A percentile compares a stretch with the other conserved stretches of the same genome.
Evolutionary conservation across 2,797 vertebrate genomes (phyloP).

Genomic region (Diplodus puntazzo): DNA sequence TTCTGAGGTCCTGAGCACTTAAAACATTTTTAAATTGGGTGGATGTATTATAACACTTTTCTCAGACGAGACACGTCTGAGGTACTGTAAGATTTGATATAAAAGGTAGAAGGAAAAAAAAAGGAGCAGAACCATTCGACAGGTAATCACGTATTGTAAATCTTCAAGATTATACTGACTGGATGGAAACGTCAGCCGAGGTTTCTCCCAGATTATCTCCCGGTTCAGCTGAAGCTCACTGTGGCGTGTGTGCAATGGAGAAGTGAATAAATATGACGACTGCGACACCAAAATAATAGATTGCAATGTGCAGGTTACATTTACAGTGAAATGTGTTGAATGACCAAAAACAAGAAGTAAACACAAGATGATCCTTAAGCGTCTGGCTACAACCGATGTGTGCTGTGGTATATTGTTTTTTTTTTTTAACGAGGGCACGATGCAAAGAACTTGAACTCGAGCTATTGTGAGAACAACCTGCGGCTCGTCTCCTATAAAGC

Average conservation of each 20-base stretch:
- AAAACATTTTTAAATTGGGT: not conserved
- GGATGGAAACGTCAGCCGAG: not conserved
- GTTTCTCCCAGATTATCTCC: slow-evolving; percentile 4
- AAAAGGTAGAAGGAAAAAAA: not conserved
- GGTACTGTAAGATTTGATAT: slow-evolving; percentile 1
- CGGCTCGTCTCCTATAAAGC: slow-evolving; percentile 13
- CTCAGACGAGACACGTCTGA: not conserved
- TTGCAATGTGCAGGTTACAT: not conserved
- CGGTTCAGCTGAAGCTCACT: not conserved
- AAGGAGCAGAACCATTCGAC: not conserved
- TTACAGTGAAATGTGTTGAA: slow-evolving; percentile 15
- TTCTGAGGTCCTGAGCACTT: not conserved
- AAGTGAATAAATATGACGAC: slow-evolving; percentile 1
- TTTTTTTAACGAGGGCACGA: not conserved
- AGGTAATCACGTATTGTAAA: slow-evolving; percentile 13
- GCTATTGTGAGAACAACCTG: slow-evolving; percentile 22
- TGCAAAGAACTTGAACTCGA: slow-evolving; percentile 20
- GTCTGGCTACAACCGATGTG: slow-evolving; percentile 2
- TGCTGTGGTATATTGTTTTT: not conserved
- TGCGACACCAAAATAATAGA: slow-evolving; percentile 10
- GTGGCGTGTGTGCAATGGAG: not conserved
- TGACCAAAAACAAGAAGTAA: slow-evolving; percentile 4
- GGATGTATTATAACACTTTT: slow-evolving; percentile 7
- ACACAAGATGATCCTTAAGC: not conserved
- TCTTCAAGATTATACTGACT: slow-evolving; percentile 1